Evolutionary conservation across 2,113 vertebrate genomes (phyloP).

Genomic region (Oncorhynchus clarkii): DNA sequence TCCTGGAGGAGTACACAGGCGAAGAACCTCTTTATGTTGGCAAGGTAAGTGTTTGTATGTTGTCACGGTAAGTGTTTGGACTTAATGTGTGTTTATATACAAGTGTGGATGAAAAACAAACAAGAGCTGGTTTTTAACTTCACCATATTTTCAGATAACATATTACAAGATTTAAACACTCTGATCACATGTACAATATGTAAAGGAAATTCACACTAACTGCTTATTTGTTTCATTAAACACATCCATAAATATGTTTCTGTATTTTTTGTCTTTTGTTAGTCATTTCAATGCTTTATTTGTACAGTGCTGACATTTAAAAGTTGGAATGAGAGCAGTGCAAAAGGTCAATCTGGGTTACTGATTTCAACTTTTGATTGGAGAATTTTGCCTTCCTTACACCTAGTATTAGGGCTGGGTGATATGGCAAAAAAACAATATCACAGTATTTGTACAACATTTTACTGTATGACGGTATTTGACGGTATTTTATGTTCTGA

Average conservation of each 20-base stretch:
- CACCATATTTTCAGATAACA: not conserved
- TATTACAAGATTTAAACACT: not conserved
- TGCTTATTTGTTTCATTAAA: not conserved
- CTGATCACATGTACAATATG: not conserved
- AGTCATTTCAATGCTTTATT: not conserved
- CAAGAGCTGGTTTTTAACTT: too few species aligned
- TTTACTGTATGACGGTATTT: too few species aligned
- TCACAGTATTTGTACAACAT: too few species aligned
- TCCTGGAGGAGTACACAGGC: slow-evolving; percentile 95
- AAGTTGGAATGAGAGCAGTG: slow-evolving; percentile 11
- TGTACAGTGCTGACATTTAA: slow-evolving; percentile 17
- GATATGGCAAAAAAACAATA: too few species aligned
- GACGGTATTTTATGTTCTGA: too few species aligned
- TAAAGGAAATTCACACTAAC: not conserved
- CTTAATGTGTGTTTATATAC: not conserved
- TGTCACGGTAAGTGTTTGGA: not conserved
- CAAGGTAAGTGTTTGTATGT: slow-evolving; percentile 76
- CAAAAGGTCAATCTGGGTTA: not conserved
- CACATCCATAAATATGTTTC: not conserved
- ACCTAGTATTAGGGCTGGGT: not conserved
- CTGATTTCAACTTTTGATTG: not conserved
- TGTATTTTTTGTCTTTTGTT: not conserved
- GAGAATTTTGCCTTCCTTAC: not conserved
- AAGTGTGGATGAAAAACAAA: too few species aligned
- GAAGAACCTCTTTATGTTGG: slow-evolving; percentile 95